Conservation (phyloP, 2,888 invertebrate genomes). For the Melanostoma mellinum region DNA sequence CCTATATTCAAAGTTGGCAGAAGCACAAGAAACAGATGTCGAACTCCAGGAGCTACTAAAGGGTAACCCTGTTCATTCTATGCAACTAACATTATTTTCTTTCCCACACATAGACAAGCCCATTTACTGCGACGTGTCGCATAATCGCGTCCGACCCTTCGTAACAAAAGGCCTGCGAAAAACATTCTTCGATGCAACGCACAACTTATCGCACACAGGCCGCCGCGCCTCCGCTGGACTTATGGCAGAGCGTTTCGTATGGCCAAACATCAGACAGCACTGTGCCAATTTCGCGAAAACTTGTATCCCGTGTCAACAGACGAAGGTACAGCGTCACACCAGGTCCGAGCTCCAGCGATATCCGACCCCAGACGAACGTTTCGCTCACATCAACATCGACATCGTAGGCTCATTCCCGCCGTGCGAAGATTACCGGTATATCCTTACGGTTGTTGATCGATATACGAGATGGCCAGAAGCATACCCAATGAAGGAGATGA, state of each 20-base stretch:
- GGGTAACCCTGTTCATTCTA: slow-evolving; percentile 13
- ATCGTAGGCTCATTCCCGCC: slow-evolving; percentile 13
- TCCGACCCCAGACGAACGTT: neutral
- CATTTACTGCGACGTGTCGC: slow-evolving; percentile 13
- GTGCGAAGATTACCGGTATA: neutral
- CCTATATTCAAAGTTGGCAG: neutral
- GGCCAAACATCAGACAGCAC: slow-evolving; percentile 11
- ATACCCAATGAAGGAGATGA: slow-evolving; percentile 9
- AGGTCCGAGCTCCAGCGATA: neutral
- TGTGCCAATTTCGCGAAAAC: no score
- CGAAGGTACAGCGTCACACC: neutral
- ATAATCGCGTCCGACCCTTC: slow-evolving; percentile 28
- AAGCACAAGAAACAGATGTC: slow-evolving; percentile 7
- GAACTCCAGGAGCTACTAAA: slow-evolving; percentile 5
- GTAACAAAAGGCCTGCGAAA: slow-evolving; percentile 23
- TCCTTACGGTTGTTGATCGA: slow-evolving; percentile 2
- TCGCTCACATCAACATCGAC: neutral
- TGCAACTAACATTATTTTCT: slow-evolving; percentile 21
- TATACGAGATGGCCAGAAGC: slow-evolving; percentile 18
- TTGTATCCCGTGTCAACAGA: neutral
- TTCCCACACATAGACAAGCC: slow-evolving; percentile 21
- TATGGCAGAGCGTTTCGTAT: slow-evolving; percentile 32
- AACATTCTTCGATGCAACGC: slow-evolving; percentile 25
- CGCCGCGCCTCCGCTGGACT: slow-evolving; percentile 19
- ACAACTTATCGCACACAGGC: slow-evolving; percentile 18